Evolutionary conservation across 1,140 invertebrate species (phyloP), one percentile per base, ranked within the genome.

Genomic region (Steinernema feltiae): DNA sequence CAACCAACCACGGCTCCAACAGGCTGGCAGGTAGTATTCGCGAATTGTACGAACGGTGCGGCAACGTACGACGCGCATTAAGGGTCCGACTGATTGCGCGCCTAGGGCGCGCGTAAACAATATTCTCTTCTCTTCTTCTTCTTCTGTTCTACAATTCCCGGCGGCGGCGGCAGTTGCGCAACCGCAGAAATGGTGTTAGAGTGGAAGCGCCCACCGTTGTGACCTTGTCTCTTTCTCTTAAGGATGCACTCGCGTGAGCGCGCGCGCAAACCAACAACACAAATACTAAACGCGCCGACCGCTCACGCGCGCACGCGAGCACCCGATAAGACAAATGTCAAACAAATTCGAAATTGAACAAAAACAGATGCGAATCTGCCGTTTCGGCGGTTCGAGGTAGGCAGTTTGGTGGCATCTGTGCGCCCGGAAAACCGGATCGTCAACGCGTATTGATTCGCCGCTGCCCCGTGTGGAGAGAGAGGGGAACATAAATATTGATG

Each of bases 181-280:
- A 63, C 53, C 53, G 53, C 53, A 63, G 53, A 63, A 63, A 63
- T 63, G 53, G 53, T 63, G 53, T 63, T 63, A 63, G 53, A 63
- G 53, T 21, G 53, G 7, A 7, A 7, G 53, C 53, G 53, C 53
- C 24, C 53, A 12, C 24, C 7, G 53, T 21, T 7, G 53, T 63
- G 53, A 63, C 53, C 53, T 63, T 63, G 53, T 63, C 53, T 63
- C 53, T 27, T 63, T 27, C 53, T 63, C 53, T 27, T 12, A 12
- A 63, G 53, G 53, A 17, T 63, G 53, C 35, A 18, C 35, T 41
- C 18, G 35, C 35, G n/a, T n/a, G n/a, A 46, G 41, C 41, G 41
- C 53, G 53, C 53, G 53, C 53, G 53, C 53, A 27, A 27, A 63
- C 53, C 53, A 17, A 12, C 53, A 27, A 63, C 12, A 12, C 15